Evolutionary conservation across 2,888 invertebrate species (phyloP).

Genomic region (Acrobasis consociella): DNA sequence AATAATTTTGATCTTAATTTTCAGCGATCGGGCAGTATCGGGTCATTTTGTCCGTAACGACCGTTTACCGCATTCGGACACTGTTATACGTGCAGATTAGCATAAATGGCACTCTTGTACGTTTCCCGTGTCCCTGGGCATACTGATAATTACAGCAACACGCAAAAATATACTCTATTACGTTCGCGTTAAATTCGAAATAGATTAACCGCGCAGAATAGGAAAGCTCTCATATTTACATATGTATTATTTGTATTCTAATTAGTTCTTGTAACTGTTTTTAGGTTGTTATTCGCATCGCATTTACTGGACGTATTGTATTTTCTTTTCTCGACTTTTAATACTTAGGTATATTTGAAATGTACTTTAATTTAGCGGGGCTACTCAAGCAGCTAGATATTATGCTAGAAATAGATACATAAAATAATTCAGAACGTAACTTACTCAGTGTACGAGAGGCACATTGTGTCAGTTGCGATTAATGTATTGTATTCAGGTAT

Average conservation of each 20-base stretch:
- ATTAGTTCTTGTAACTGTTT: constrained; percentile 11
- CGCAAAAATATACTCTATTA: constrained; percentile 7
- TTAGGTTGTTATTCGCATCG: neutral
- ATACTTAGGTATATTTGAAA: too few relatives aligned
- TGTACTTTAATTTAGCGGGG: too few relatives aligned
- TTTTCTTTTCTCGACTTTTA: too few relatives aligned
- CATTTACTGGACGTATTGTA: too few relatives aligned
- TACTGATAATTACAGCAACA: constrained; percentile 4
- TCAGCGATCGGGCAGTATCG: constrained; percentile 5
- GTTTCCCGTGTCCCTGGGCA: constrained; percentile 17
- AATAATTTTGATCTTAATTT: neutral
- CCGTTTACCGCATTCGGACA: constrained; percentile 16
- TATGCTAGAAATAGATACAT: too few relatives aligned
- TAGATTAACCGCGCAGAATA: neutral
- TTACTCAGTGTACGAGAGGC: too few relatives aligned
- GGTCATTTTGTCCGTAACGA: constrained; percentile 6
- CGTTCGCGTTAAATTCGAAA: neutral
- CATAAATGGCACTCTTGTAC: constrained; percentile 14
- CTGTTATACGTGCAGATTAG: constrained; percentile 15
- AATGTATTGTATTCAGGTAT: too few relatives aligned
- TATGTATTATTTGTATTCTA: constrained; percentile 12
- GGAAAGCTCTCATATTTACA: constrained; percentile 2
- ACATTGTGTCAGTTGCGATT: too few relatives aligned
- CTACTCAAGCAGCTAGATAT: too few relatives aligned
- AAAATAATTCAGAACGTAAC: too few relatives aligned